These are phyloP conservation scores for Drosophila buzzatii DNA, from an alignment of 2,888 invertebrate genomes.

Conservation along the genomic window DNA sequence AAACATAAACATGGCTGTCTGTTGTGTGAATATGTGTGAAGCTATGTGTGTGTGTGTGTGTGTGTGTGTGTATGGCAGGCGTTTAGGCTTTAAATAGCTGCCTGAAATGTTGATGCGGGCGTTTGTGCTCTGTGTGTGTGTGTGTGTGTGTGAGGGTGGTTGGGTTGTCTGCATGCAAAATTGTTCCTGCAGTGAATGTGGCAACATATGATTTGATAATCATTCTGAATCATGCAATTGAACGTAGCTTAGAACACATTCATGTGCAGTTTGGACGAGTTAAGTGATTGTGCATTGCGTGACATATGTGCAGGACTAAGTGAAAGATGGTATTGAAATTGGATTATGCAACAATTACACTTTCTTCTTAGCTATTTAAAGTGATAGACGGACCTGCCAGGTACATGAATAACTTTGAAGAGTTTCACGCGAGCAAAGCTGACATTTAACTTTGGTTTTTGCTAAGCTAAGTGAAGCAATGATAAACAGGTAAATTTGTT, in stretches of 20 bases:
- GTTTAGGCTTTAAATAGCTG: conserved; percentile 57
- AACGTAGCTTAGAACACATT: conserved; percentile 19
- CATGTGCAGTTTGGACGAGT: neutral
- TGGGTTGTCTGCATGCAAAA: conserved; percentile 2
- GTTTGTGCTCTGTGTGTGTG: neutral
- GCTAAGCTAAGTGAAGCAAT: neutral
- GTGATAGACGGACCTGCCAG: neutral
- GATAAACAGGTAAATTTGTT: neutral
- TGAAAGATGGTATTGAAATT: neutral
- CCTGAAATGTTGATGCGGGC: conserved; percentile 39
- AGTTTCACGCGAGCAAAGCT: neutral
- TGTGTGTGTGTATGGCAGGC: conserved; percentile 8
- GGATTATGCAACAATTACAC: neutral
- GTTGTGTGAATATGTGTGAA: conserved; percentile 1
- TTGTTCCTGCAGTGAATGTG: conserved; percentile 21
- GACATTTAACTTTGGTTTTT: neutral
- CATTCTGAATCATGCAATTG: conserved; percentile 19
- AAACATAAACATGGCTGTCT: conserved; percentile 53
- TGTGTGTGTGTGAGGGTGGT: neutral
- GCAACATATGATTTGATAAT: conserved; percentile 39
- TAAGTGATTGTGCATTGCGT: neutral
- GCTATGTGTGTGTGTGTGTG: neutral
- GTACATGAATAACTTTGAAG: neutral
- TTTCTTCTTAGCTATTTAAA: neutral
- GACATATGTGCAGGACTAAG: neutral